These are phyloP conservation scores for Oeneis ivallda DNA, from an alignment of 2,888 invertebrate species.

Conservation along the genomic window DNA sequence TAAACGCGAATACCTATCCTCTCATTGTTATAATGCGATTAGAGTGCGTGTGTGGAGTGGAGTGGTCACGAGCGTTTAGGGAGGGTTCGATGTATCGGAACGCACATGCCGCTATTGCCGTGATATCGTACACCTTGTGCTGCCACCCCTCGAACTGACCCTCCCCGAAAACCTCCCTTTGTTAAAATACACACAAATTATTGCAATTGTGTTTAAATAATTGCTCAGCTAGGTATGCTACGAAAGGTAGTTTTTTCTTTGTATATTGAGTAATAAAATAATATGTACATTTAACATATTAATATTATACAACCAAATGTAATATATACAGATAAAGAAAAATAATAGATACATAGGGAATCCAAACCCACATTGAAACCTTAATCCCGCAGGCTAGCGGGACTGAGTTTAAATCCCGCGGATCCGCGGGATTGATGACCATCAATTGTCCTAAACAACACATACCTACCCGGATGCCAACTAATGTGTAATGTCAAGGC, in stretches of 20 bases:
- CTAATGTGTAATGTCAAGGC: no score
- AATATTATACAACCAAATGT: no score
- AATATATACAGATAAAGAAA: no score
- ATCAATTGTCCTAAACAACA: no score
- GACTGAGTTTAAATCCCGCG: no score
- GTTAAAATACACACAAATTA: conserved; percentile 43
- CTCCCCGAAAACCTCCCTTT: conserved; percentile 50
- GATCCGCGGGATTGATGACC: no score
- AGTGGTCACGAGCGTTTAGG: conserved; percentile 51
- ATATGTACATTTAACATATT: no score
- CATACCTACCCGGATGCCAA: no score
- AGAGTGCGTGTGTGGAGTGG: conserved; percentile 51
- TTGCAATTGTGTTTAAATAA: conserved; percentile 42
- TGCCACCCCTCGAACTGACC: conserved; percentile 71
- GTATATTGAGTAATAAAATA: no score
- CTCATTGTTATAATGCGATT: conserved; percentile 55
- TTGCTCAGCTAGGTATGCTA: conserved; percentile 20
- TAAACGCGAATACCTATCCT: background rate
- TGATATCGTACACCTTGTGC: conserved; percentile 80
- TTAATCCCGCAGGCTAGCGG: no score
- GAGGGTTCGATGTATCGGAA: conserved; percentile 69
- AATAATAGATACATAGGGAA: no score
- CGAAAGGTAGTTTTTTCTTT: background rate
- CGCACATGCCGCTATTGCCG: conserved; percentile 72
- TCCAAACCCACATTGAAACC: no score